Conservation (phyloP, 2,797 vertebrate genomes). For the Poecilia picta region DNA sequence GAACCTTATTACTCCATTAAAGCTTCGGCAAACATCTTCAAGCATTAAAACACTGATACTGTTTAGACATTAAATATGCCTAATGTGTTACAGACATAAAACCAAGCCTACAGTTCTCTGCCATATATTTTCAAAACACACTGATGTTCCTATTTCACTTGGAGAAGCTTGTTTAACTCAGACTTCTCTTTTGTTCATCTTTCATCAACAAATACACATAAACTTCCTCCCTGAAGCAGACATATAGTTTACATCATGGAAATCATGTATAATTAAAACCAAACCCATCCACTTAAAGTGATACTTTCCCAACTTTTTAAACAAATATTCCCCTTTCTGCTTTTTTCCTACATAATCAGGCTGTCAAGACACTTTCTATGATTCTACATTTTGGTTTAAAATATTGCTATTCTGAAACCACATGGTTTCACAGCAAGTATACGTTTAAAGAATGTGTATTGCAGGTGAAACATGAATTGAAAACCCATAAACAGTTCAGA, state of each 20-base stretch:
- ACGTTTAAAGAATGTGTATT: background rate
- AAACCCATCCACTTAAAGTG: background rate
- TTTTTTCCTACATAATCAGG: background rate
- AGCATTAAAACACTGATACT: background rate
- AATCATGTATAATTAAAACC: slow-evolving; percentile 8
- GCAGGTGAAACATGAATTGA: background rate
- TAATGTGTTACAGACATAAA: background rate
- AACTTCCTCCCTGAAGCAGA: slow-evolving; percentile 2
- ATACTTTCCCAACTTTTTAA: slow-evolving; percentile 2
- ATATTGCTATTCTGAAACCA: slow-evolving; percentile 1
- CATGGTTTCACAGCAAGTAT: background rate
- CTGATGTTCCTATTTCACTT: background rate
- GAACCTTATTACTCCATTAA: background rate
- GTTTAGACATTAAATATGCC: background rate
- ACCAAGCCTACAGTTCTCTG: background rate
- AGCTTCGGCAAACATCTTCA: background rate
- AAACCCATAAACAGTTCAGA: background rate
- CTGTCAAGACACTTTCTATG: background rate
- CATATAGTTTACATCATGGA: background rate
- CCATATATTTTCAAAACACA: background rate
- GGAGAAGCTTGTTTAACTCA: background rate
- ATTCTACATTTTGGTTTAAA: slow-evolving; percentile 3
- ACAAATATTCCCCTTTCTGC: background rate
- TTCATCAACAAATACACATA: slow-evolving; percentile 3
- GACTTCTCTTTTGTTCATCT: slow-evolving; percentile 2